phyloP scores from a whole-genome alignment of 2,888 invertebrate species.

The Camptogramma bilineatum region DNA sequence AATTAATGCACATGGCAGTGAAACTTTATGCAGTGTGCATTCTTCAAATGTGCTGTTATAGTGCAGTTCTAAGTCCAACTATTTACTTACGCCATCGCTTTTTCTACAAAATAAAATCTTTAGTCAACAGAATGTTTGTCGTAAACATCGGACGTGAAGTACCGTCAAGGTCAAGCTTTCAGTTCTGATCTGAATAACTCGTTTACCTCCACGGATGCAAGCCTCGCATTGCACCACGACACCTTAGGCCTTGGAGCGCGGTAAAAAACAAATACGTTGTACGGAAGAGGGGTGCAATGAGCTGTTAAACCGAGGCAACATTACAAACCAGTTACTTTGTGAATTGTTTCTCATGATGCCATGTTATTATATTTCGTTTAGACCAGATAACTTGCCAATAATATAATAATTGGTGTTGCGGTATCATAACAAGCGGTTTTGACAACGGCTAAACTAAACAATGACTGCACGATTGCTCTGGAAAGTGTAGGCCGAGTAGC shows the following conservation, averaged over 20 bases:
- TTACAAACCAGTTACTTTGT: conserved; percentile 41
- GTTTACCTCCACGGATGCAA: conserved; percentile 72
- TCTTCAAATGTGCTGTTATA: not conserved
- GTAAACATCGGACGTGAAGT: conserved; percentile 53
- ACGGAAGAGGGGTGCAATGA: conserved; percentile 58
- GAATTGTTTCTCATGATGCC: conserved; percentile 38
- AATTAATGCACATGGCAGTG: conserved; percentile 26
- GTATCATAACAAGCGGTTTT: conserved; percentile 18
- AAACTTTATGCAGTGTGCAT: conserved; percentile 31
- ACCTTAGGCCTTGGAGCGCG: conserved; percentile 43
- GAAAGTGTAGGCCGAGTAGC: conserved; percentile 49
- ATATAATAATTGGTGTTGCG: conserved; percentile 36
- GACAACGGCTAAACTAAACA: conserved; percentile 29
- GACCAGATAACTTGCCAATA: conserved; percentile 34
- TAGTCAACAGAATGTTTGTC: conserved; percentile 8
- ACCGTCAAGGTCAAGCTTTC: conserved; percentile 64
- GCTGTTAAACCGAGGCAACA: conserved; percentile 44
- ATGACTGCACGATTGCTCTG: conserved; percentile 47
- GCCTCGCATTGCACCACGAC: conserved; percentile 55
- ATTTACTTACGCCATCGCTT: not conserved
- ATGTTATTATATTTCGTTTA: conserved; percentile 34
- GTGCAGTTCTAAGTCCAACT: conserved; percentile 13
- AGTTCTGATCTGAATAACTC: conserved; percentile 64
- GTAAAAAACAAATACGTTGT: conserved; percentile 47
- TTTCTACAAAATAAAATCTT: not conserved